Conservation (phyloP, 2,797 vertebrate genomes). For the Halcyon leucocephala region DNA sequence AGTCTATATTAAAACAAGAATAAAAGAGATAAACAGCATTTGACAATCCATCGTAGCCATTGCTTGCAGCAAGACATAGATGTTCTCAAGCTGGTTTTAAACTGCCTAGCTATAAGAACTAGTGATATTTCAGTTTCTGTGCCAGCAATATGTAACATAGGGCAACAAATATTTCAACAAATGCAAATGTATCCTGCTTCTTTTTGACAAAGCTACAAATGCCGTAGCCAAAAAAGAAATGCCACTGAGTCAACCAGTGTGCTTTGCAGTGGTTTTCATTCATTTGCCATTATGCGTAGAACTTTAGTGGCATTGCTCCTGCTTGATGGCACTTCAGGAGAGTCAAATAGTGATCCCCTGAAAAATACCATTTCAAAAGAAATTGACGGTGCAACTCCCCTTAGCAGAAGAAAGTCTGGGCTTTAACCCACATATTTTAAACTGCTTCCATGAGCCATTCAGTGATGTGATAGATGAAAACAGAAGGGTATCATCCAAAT, state of each 20-base stretch:
- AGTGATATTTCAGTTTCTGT: not conserved
- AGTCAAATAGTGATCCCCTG: not conserved
- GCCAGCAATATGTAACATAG: not conserved
- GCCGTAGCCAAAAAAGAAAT: not conserved
- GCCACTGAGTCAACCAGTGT: not conserved
- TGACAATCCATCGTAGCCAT: not conserved
- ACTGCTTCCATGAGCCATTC: not conserved
- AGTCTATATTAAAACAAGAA: not conserved
- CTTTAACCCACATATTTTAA: not conserved
- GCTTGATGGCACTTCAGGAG: not conserved
- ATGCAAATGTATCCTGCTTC: not conserved
- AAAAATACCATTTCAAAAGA: not conserved
- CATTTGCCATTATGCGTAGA: not conserved
- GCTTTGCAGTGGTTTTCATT: not conserved
- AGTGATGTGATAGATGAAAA: not conserved
- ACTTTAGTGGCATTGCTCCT: not conserved
- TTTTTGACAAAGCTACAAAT: constrained; percentile 10
- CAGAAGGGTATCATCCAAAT: not conserved
- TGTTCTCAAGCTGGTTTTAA: not conserved
- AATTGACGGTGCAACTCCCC: not conserved
- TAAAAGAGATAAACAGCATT: not conserved
- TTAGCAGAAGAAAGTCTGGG: not conserved
- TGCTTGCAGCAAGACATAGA: not conserved
- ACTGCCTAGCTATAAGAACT: not conserved
- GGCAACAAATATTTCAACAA: constrained; percentile 24